Percentiles rank a stretch among this genome's conserved stretches.
Conservation (phyloP, 2,113 vertebrate genomes). For the Capra hircus region DNA sequence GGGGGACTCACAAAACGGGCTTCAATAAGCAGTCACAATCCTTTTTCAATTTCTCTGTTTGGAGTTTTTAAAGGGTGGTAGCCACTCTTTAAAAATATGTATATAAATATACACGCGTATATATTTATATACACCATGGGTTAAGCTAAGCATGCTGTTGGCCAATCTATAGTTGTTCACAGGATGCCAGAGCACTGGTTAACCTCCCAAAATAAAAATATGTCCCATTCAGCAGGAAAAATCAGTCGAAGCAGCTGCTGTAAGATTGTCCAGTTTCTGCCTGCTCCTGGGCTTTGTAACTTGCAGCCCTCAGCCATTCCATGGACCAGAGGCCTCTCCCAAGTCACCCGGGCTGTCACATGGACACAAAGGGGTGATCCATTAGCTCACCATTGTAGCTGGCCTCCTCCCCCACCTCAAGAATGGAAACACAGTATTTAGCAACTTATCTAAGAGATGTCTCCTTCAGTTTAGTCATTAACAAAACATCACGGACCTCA, state of each 20-base stretch:
- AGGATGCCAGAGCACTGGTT: neutral
- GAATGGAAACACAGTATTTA: neutral
- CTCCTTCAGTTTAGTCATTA: neutral
- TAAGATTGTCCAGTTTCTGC: neutral
- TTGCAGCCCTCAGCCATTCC: neutral
- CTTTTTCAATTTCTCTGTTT: neutral
- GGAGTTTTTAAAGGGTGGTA: neutral
- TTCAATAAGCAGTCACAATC: neutral
- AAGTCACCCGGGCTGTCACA: neutral
- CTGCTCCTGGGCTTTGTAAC: neutral
- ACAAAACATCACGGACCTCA: constrained; percentile 17
- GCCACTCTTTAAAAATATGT: neutral
- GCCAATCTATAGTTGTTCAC: neutral
- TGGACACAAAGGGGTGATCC: neutral
- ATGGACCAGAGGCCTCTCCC: neutral
- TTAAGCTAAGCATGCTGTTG: neutral
- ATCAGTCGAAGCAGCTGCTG: neutral
- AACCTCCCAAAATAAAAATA: neutral
- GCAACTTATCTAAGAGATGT: neutral
- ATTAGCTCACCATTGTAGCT: neutral
- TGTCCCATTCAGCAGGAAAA: neutral
- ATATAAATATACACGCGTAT: neutral
- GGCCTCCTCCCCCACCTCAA: neutral
- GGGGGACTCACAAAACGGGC: neutral
- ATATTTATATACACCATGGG: neutral